These are phyloP conservation scores for Zoanthus sociatus DNA, from an alignment of 92 coral and sea anemone species.

Conservation along the genomic window DNA sequence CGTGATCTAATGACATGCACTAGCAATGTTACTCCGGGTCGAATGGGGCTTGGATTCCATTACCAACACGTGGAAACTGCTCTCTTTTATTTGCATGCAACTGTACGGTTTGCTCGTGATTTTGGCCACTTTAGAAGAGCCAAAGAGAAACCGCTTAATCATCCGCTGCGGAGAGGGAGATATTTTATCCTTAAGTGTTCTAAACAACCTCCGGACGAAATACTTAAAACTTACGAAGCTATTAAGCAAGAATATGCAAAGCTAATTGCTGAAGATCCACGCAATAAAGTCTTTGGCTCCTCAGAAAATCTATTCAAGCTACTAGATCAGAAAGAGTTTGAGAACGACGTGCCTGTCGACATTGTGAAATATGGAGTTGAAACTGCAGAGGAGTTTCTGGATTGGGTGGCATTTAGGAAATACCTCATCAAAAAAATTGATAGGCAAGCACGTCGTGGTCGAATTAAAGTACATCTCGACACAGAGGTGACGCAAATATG, in stretches of 20 bases:
- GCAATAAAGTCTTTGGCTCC: too few species aligned
- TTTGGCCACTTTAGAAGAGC: constrained; percentile 69
- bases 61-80: constrained; percentile 73
- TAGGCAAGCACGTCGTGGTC: too few species aligned
- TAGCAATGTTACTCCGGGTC: constrained; percentile 70
- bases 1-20: constrained; percentile 60
- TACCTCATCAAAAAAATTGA: too few species aligned
- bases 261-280: too few species aligned
- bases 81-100: constrained; percentile 55
- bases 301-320: too few species aligned
- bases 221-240: constrained; percentile 62
- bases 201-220: constrained; percentile 31
- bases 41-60: constrained; percentile 80
- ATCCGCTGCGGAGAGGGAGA: constrained; percentile 77
- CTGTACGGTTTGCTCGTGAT: constrained; percentile 56
- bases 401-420: too few species aligned
- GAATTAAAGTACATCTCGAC: too few species aligned
- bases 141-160: constrained; percentile 33
- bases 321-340: too few species aligned
- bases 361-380: too few species aligned
- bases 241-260: constrained; percentile 68
- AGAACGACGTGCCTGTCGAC: too few species aligned
- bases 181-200: constrained; percentile 72
- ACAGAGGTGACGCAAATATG: constrained; percentile 52
- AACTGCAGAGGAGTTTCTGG: too few species aligned